A percentile compares a stretch with the other conserved stretches of the same genome.
Conservation (phyloP, 2,888 invertebrate genomes). For the Drosophila anceps region DNA sequence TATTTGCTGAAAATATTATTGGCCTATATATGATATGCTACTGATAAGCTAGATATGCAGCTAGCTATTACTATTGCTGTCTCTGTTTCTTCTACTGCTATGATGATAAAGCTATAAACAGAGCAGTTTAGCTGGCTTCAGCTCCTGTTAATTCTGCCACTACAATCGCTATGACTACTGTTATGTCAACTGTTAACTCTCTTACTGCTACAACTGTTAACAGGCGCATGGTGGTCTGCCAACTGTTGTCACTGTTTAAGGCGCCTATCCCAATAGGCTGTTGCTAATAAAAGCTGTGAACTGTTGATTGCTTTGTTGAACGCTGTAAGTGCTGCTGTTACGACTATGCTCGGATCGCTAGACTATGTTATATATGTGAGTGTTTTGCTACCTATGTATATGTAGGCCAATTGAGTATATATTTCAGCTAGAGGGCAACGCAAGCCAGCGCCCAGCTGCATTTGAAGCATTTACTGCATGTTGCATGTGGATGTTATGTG, state of each 20-base stretch:
- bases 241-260: not conserved
- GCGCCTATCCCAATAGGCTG: not conserved
- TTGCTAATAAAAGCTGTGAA: conserved; percentile 1
- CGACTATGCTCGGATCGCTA: not conserved
- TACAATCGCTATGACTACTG: not conserved
- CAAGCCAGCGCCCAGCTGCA: conserved; percentile 22
- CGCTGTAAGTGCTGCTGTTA: conserved; percentile 7
- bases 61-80: not conserved
- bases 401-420: conserved; percentile 50
- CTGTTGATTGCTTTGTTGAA: not conserved
- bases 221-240: not conserved
- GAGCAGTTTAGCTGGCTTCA: not conserved
- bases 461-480: conserved; percentile 11
- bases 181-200: not conserved
- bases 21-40: too few relatives aligned
- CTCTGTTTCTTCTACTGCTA: not conserved
- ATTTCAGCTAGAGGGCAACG: conserved; percentile 36
- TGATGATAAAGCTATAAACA: not conserved
- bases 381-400: conserved; percentile 19
- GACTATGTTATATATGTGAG: not conserved
- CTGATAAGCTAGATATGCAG: too few relatives aligned
- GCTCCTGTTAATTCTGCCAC: not conserved
- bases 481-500: conserved; percentile 47
- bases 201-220: not conserved
- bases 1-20: too few relatives aligned